Evolutionary conservation across 1,140 invertebrate species (phyloP).

Genomic region (Bombus pyrosoma): DNA sequence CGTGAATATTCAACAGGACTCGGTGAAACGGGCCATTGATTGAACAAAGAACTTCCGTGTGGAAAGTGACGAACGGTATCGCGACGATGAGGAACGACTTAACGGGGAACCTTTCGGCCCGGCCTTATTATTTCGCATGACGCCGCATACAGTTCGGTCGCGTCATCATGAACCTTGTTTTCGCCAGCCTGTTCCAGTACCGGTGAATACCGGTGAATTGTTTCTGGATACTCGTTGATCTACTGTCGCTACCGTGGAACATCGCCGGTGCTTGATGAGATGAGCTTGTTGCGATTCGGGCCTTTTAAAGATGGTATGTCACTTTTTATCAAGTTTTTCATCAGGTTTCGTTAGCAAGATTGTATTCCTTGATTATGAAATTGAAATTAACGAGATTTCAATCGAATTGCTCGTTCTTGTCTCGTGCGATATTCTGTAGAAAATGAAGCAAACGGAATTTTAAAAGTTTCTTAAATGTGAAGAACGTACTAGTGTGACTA

Average conservation of each 20-base stretch:
- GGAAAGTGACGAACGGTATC: not conserved
- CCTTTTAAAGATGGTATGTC: constrained; percentile 71
- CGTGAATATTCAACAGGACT: constrained; percentile 41
- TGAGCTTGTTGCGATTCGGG: constrained; percentile 72
- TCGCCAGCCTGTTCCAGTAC: not conserved
- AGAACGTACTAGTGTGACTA: too few species aligned
- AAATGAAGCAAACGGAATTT: too few species aligned
- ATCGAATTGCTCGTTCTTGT: too few species aligned
- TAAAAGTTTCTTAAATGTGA: too few species aligned
- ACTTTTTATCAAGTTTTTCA: too few species aligned
- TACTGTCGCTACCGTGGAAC: not conserved
- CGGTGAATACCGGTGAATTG: not conserved
- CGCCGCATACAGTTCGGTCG: not conserved
- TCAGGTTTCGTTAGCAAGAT: too few species aligned
- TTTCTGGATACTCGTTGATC: not conserved
- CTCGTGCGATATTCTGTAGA: too few species aligned
- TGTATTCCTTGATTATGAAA: too few species aligned
- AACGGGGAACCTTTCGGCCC: not conserved
- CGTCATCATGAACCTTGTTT: not conserved
- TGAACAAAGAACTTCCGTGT: constrained; percentile 12
- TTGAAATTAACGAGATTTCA: too few species aligned
- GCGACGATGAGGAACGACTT: constrained; percentile 6
- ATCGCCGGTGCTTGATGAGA: constrained; percentile 12
- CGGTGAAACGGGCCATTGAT: not conserved
- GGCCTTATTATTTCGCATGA: constrained; percentile 3